Base-by-base conservation (phyloP, 37 sponge, comb jelly and placozoan genomes). In the Oopsacas minuta region DNA sequence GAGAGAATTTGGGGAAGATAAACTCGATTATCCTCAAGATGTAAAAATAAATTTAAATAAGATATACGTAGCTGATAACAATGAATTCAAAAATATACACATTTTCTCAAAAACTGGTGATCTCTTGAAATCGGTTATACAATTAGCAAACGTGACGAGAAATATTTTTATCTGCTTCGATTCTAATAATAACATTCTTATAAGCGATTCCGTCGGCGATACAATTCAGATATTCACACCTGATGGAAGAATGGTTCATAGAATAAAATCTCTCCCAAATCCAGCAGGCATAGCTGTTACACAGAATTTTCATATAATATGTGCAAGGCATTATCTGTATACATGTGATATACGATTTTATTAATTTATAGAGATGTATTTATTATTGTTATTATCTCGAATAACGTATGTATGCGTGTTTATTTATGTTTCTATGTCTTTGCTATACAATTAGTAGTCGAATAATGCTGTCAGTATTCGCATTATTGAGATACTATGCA, bases 51-150 rank as follows among this genome's bases (percentile, higher is more conserved):
- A 12, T n/a, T 61, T n/a, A 12, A 12, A 61, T n/a, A 3, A 61
- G 30, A 61, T 61, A 61, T 61, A 32, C 28, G 75, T 61, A 3
- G 75, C 30, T 12, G 75, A 61, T 12, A 61, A 61, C 28, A 61
- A 61, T 12, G 28, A 61, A 3, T 3, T 3, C 20, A 25, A 61
- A 32, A 61, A 61, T 61, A n/a, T 61, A n/a, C 75, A 61, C 28
- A 61, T 61, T 25, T 61, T 61, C 75, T 61, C 75, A 61, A 25
- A 61, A 61, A 25, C 75, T 32, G 75, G 28, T 61, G 75, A 61
- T 61, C 22, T 61, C 3, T 61, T 61, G 75, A 5, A 61, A 10
- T 32, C 32, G 22, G 5, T 61, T 5, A 61, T 61, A 61, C 22
- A n/a, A 25, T 5, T 61, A 3, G 30, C 22, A 61, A 61, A n/a